These are phyloP conservation scores for Heliconius hortense DNA, from an alignment of 2,888 invertebrate species.

Conservation along the genomic window DNA sequence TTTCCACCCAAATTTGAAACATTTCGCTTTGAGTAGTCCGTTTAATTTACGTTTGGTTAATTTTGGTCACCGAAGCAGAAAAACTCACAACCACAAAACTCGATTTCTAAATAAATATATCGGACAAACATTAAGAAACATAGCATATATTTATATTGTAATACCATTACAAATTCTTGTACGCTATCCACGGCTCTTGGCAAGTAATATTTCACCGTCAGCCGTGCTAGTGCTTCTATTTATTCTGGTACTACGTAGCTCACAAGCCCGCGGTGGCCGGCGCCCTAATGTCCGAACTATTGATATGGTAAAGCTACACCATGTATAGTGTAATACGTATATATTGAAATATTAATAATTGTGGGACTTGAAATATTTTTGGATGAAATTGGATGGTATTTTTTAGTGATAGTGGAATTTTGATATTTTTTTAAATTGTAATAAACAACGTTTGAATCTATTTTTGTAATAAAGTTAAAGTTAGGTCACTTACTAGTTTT, in stretches of 20 bases:
- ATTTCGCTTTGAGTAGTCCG: too few relatives aligned
- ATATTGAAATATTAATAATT: constrained; percentile 6
- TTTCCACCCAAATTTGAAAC: too few relatives aligned
- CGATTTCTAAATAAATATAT: not conserved
- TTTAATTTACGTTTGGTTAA: too few relatives aligned
- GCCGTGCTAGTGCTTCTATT: constrained; percentile 60
- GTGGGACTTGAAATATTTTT: not conserved
- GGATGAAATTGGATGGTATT: not conserved
- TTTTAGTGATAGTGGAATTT: too few relatives aligned
- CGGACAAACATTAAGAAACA: not conserved
- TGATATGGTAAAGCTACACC: constrained; percentile 21
- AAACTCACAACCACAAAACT: too few relatives aligned
- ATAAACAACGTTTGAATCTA: too few relatives aligned
- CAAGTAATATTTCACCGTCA: constrained; percentile 53
- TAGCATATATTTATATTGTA: constrained; percentile 16
- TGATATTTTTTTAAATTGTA: too few relatives aligned
- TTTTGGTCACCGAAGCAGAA: too few relatives aligned
- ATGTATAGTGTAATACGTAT: not conserved
- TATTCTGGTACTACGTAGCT: constrained; percentile 47
- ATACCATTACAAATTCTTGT: constrained; percentile 40
- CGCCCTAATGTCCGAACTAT: constrained; percentile 43
- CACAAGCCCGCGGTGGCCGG: constrained; percentile 44
- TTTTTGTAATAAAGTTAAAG: too few relatives aligned
- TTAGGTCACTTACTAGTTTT: too few relatives aligned
- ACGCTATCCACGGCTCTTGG: constrained; percentile 41